A percentile compares a stretch with the other conserved stretches of the same genome.
phyloP scores from a whole-genome alignment of 2,888 invertebrate genomes.

The Acrobasis suavella region DNA sequence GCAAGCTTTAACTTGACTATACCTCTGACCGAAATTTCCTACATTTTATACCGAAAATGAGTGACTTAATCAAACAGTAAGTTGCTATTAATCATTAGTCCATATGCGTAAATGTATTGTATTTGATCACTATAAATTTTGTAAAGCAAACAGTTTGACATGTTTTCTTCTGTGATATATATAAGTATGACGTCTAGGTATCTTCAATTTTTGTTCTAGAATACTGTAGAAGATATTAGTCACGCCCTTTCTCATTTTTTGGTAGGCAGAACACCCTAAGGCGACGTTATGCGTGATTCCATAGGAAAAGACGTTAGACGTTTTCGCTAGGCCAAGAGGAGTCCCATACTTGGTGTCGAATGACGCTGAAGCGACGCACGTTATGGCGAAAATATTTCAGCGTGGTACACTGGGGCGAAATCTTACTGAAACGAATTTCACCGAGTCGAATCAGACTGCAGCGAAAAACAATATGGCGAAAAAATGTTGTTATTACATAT shows the following conservation, averaged over 20 bases:
- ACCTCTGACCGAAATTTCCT: background rate
- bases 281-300: too few relatives aligned
- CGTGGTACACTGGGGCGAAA: too few relatives aligned
- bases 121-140: slow-evolving; percentile 8
- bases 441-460: too few relatives aligned
- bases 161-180: background rate
- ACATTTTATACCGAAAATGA: slow-evolving; percentile 6
- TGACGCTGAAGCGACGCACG: too few relatives aligned
- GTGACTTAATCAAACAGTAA: background rate
- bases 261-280: too few relatives aligned
- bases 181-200: background rate
- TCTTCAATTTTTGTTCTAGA: background rate
- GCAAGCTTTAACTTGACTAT: slow-evolving; percentile 14
- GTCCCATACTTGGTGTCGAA: too few relatives aligned
- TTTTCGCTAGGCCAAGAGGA: too few relatives aligned
- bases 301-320: too few relatives aligned
- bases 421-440: too few relatives aligned
- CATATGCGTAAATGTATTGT: slow-evolving; percentile 3
- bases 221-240: background rate
- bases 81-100: background rate
- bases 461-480: too few relatives aligned
- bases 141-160: slow-evolving; percentile 3
- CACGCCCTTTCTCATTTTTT: background rate
- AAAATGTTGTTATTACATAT: too few relatives aligned
- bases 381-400: too few relatives aligned